A percentile compares a stretch with the other conserved stretches of the same genome.
These are phyloP conservation scores for Ramphastos sulfuratus DNA, from an alignment of 2,113 vertebrate species.

Conservation along the genomic window DNA sequence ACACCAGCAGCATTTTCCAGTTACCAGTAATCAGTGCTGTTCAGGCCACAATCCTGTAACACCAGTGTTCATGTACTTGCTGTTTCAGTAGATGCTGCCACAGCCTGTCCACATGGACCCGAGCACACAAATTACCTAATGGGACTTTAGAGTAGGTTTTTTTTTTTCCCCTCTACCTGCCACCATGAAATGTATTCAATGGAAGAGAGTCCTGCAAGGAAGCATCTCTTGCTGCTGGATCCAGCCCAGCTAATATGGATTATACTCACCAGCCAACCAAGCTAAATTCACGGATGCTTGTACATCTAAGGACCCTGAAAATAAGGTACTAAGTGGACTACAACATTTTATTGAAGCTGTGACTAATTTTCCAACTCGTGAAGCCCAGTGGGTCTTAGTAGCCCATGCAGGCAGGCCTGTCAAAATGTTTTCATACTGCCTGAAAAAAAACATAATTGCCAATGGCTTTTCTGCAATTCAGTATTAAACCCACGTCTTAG, in stretches of 20 bases:
- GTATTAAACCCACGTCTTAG: slow-evolving; percentile 58
- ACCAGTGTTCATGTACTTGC: not conserved
- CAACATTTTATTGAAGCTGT: not conserved
- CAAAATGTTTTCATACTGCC: slow-evolving; percentile 28
- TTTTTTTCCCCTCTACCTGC: not conserved
- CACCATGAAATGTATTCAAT: not conserved
- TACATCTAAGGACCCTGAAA: slow-evolving; percentile 15
- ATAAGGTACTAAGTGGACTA: slow-evolving; percentile 25
- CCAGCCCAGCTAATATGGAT: not conserved
- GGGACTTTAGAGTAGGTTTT: not conserved
- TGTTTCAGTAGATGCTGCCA: not conserved
- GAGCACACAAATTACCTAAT: not conserved
- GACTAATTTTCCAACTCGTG: slow-evolving; percentile 24
- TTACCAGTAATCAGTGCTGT: not conserved
- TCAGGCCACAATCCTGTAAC: not conserved
- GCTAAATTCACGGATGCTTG: not conserved
- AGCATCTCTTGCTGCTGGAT: not conserved
- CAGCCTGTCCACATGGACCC: fast-evolving
- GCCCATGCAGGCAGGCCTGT: slow-evolving; percentile 19
- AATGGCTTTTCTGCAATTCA: slow-evolving; percentile 21
- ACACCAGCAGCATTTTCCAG: not conserved
- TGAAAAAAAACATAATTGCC: not conserved
- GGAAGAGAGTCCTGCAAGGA: not conserved
- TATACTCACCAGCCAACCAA: not conserved
- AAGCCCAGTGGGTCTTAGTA: not conserved